phyloP scores from a whole-genome alignment of 2,113 vertebrate species.

The Coracopsis vasa region DNA sequence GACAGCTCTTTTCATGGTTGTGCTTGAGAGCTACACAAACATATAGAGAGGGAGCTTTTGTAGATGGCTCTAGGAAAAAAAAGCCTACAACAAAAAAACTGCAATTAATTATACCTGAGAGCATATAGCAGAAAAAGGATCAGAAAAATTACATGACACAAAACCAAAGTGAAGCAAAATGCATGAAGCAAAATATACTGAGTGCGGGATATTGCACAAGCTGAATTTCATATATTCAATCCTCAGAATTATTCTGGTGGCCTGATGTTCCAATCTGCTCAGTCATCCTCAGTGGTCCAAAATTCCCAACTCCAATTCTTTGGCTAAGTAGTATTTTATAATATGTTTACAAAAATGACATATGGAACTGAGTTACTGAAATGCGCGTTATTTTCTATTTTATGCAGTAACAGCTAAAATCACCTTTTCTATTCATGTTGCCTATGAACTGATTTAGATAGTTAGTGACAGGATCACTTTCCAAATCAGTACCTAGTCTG shows the following conservation, averaged over 20 bases:
- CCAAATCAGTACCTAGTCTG: neutral
- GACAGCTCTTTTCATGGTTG: neutral
- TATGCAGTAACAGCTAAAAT: neutral
- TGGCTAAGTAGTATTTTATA: neutral
- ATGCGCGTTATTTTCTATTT: neutral
- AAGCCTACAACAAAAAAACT: neutral
- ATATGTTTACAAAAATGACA: neutral
- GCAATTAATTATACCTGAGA: neutral
- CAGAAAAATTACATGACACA: neutral
- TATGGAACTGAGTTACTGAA: neutral
- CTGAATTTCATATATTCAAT: neutral
- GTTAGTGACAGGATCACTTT: neutral
- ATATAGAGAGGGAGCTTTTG: neutral
- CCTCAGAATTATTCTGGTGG: neutral
- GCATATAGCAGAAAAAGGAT: neutral
- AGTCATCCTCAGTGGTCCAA: neutral
- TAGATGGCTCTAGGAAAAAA: neutral
- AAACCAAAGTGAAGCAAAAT: neutral
- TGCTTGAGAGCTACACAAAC: neutral
- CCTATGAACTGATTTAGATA: neutral
- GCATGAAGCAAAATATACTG: neutral
- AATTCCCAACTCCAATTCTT: neutral
- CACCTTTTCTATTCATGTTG: neutral
- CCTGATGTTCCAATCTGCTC: neutral
- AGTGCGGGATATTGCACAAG: neutral